Base-by-base conservation (phyloP, 2,888 invertebrate species). In the Eupithecia insigniata region DNA sequence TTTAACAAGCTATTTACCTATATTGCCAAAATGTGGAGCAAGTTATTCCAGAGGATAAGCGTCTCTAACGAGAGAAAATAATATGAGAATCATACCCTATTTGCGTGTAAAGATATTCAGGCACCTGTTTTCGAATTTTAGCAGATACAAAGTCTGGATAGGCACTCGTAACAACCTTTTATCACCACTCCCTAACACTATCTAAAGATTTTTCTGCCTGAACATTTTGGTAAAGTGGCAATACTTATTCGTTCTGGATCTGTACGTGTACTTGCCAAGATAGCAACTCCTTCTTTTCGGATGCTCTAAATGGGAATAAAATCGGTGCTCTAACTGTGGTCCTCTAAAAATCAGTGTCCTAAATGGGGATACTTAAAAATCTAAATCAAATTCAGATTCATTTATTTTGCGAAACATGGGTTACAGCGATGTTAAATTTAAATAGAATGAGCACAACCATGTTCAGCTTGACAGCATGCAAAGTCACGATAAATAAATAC, bases 41-140 rank as follows among this genome's bases (percentile, higher is more conserved):
- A 55, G 26, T 55, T 55, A 55, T 55, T 55, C 26, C 55, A 26
- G 26, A 55, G 26, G 22, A 5, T 46, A 46, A 46, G 46, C 46
- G n/a, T 55, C 55, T 55, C 55, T 55, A 55, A 55, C 55, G 26
- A 55, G 26, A 14, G 12, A 22, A 55, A 55, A 55, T 55, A 22
- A 51, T 51, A 8, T 2, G 26, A 55, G 55, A 26, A 55, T 55
- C 22, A 51, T 51, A 22, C 55, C 55, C 12, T 62, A n/a, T 62
- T 62, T 62, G 30, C 30, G n/a, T 32, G 22, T 34, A 62, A 62
- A 62, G 22, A 12, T 32, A 8, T 34, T 32, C 61, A 22, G 32
- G n/a, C 61, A 61, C 61, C 61, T 61, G 22, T 51, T 51, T 51
- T 51, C 51, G 22, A 55, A 14, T 62, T 10, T 62, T 62, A 32